phyloP scores from a whole-genome alignment of 2,797 vertebrate species.

The Nannoperca australis region DNA sequence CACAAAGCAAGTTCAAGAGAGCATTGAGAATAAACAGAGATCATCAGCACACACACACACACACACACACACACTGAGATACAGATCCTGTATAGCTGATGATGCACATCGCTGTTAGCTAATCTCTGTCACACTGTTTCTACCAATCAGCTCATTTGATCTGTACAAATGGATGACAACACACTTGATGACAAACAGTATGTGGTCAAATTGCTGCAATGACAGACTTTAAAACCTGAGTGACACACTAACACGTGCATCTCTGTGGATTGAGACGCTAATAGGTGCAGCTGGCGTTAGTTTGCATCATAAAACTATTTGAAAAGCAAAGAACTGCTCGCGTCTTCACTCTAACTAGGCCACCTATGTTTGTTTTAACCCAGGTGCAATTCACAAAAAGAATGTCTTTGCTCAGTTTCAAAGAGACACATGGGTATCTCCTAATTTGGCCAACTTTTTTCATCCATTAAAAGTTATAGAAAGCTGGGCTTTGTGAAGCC shows the following conservation, averaged over 20 bases:
- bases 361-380: constrained; percentile 28
- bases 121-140: constrained; percentile 50
- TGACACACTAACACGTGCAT: not conserved
- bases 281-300: constrained; percentile 32
- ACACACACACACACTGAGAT: constrained; percentile 16
- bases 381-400: constrained; percentile 44
- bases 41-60: constrained; percentile 8
- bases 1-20: constrained; percentile 43
- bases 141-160: constrained; percentile 53
- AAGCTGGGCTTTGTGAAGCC: not conserved
- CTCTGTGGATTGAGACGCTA: constrained; percentile 1
- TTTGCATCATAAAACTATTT: constrained; percentile 34
- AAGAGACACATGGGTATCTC: constrained; percentile 23
- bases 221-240: constrained; percentile 14
- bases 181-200: constrained; percentile 39
- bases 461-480: constrained; percentile 13
- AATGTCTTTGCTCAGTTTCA: constrained; percentile 16
- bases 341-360: constrained; percentile 44
- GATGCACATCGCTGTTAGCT: constrained; percentile 63
- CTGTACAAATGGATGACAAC: constrained; percentile 51
- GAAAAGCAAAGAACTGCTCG: constrained; percentile 22
- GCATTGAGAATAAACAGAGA: constrained; percentile 43
- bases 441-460: constrained; percentile 14
- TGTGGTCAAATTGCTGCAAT: constrained; percentile 32
- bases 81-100: constrained; percentile 49